These are phyloP conservation scores for silkworm (Bombyx mori) DNA, from an alignment of 1,140 invertebrate species.

Conservation along the genomic window ASM3026992v2 NC_085122.1:3463001-3463500, in stretches of 20 bases:
- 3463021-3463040: no score
- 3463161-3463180: constrained; percentile 5
- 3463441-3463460: constrained; percentile 38
- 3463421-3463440: constrained; percentile 8
- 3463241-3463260: no score
- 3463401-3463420: constrained; percentile 3
- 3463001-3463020: no score
- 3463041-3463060: no score
- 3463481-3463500: constrained; percentile 36
- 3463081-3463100: background rate
- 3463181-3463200: constrained; percentile 4
- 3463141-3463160: constrained; percentile 1
- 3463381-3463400: constrained; percentile 7
- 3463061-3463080: no score
- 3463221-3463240: background rate
- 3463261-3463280: constrained; percentile 9
- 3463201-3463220: background rate
- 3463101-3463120: background rate
- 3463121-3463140: background rate
- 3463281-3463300: constrained; percentile 39
- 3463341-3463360: constrained; percentile 50
- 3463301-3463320: constrained; percentile 51
- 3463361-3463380: constrained; percentile 19
- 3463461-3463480: constrained; percentile 39
- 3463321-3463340: constrained; percentile 49